A percentile compares a stretch with the other conserved stretches of the same genome.
These are phyloP conservation scores for Drosophila nigrodunni DNA, from an alignment of 1,140 invertebrate genomes.

Conservation along the genomic window DNA sequence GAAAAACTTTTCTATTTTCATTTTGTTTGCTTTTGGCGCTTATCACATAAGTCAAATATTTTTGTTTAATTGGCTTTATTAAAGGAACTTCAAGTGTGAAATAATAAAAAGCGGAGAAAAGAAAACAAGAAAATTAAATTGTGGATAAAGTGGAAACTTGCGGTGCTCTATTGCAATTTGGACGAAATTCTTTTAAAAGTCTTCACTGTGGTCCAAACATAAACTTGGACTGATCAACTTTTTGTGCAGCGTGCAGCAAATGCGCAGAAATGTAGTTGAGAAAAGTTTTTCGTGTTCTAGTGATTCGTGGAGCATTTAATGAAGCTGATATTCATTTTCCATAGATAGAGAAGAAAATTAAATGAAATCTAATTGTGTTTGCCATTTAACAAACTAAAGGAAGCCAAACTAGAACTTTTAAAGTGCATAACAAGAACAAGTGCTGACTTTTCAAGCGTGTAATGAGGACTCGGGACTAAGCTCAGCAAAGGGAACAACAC, in stretches of 20 bases:
- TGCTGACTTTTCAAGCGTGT: background rate
- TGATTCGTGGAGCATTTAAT: slow-evolving; percentile 10
- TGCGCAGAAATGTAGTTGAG: slow-evolving; percentile 13
- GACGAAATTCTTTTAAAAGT: slow-evolving; percentile 18
- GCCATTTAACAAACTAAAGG: background rate
- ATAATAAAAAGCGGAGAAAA: background rate
- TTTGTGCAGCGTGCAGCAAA: background rate
- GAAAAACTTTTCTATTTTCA: slow-evolving; percentile 12
- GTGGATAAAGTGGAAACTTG: background rate
- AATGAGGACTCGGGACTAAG: background rate
- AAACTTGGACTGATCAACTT: slow-evolving; percentile 1
- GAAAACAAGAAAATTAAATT: background rate
- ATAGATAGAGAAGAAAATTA: slow-evolving; percentile 10
- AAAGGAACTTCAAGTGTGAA: slow-evolving; percentile 7
- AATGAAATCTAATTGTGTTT: slow-evolving; percentile 27
- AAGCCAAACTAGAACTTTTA: background rate
- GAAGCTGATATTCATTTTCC: slow-evolving; percentile 15
- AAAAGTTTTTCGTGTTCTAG: background rate
- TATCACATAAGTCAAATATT: slow-evolving; percentile 14
- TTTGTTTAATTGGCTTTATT: slow-evolving; percentile 18
- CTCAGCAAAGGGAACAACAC: background rate
- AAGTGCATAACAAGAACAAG: background rate
- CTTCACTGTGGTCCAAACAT: slow-evolving; percentile 2
- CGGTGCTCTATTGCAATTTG: slow-evolving; percentile 4
- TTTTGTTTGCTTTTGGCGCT: slow-evolving; percentile 1